Conservation (phyloP, 2,797 vertebrate species). For the Gymnothorax reevesii region DNA sequence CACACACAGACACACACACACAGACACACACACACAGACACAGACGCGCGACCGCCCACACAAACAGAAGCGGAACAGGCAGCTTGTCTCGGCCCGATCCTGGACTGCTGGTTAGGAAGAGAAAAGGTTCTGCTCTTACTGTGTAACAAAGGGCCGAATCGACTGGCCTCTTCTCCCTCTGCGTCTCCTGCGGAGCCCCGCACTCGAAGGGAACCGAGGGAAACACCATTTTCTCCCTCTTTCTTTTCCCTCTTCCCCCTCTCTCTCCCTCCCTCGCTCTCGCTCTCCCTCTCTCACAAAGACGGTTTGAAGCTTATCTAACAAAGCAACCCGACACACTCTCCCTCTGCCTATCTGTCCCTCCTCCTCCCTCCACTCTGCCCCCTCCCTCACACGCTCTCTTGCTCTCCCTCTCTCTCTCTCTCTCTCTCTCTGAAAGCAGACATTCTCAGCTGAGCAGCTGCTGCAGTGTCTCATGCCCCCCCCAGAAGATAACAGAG, state of each 20-base stretch:
- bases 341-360: slow-evolving; percentile 48
- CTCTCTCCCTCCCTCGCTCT: slow-evolving; percentile 49
- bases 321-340: slow-evolving; percentile 78
- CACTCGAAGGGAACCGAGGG: slow-evolving; percentile 59
- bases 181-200: slow-evolving; percentile 70
- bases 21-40: slow-evolving; percentile 9
- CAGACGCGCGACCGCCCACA: slow-evolving; percentile 11
- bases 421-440: slow-evolving; percentile 68
- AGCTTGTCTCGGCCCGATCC: background rate
- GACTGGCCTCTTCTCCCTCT: slow-evolving; percentile 69
- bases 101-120: slow-evolving; percentile 33
- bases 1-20: slow-evolving; percentile 29
- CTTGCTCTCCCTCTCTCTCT: slow-evolving; percentile 39
- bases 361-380: background rate
- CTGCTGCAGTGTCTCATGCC: slow-evolving; percentile 72
- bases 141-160: slow-evolving; percentile 69
- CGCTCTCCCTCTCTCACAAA: slow-evolving; percentile 63
- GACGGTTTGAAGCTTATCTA: slow-evolving; percentile 74
- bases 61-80: background rate
- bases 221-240: slow-evolving; percentile 71
- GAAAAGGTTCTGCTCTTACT: slow-evolving; percentile 71
- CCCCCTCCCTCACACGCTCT: background rate
- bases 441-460: slow-evolving; percentile 79
- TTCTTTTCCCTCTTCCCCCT: slow-evolving; percentile 42
- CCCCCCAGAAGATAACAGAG: slow-evolving; percentile 66